phyloP scores from a whole-genome alignment of 2,888 invertebrate genomes.

The Platerodrilus igneus region DNA sequence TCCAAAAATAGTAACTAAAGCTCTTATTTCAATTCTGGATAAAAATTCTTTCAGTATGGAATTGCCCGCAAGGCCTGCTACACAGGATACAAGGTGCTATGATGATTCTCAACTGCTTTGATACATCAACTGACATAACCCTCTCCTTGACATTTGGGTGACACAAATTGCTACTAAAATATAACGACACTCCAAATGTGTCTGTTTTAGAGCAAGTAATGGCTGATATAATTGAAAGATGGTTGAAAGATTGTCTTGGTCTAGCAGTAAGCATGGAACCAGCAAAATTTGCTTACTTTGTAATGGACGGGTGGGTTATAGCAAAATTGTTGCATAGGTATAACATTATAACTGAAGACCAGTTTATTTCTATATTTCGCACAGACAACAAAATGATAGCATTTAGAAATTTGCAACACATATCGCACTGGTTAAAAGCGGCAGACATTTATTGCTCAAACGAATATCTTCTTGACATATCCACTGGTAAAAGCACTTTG shows the following conservation, averaged over 20 bases:
- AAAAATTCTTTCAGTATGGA: no score
- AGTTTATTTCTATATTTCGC: conserved; percentile 49
- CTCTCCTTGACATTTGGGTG: no score
- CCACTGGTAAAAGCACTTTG: conserved; percentile 50
- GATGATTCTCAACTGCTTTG: no score
- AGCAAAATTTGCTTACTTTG: conserved; percentile 53
- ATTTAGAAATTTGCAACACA: conserved; percentile 50
- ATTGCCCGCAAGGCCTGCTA: no score
- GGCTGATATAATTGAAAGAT: conserved; percentile 58
- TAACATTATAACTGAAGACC: conserved; percentile 55
- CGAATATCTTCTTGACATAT: conserved; percentile 50
- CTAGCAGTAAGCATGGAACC: conserved; percentile 53
- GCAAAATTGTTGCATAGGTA: conserved; percentile 56
- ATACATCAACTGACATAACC: no score
- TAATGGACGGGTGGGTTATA: conserved; percentile 56
- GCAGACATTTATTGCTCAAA: conserved; percentile 50
- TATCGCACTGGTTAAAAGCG: conserved; percentile 53
- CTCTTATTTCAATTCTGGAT: no score
- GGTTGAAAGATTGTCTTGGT: conserved; percentile 56
- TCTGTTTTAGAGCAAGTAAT: no score
- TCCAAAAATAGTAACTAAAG: no score
- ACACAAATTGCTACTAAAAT: no score
- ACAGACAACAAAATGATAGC: conserved; percentile 29
- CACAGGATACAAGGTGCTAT: no score
- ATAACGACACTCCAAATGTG: no score